phyloP scores from a whole-genome alignment of 2,888 invertebrate genomes.

The Rhagonycha lutea region DNA sequence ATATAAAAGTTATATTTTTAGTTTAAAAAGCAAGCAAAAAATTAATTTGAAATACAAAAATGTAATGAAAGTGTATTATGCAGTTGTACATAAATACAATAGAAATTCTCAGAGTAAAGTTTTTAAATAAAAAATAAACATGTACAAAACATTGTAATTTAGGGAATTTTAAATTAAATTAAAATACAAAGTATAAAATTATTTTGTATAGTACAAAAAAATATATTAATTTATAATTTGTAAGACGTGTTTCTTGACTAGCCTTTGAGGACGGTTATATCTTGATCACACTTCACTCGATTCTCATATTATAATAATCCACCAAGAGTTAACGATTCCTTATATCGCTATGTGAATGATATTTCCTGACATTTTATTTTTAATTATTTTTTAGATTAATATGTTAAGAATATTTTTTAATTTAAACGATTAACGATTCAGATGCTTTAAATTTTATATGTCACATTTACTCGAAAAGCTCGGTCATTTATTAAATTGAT shows the following conservation, averaged over 20 bases:
- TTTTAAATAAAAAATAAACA: neutral
- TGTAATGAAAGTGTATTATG: neutral
- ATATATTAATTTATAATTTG: neutral
- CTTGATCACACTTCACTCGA: constrained; percentile 12
- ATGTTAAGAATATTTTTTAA: constrained; percentile 1
- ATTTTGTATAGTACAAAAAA: neutral
- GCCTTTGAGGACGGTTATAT: constrained; percentile 8
- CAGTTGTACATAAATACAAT: neutral
- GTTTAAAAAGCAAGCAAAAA: neutral
- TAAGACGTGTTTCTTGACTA: neutral
- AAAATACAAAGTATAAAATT: neutral
- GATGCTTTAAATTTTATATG: neutral
- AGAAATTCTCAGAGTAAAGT: neutral
- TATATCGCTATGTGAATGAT: neutral
- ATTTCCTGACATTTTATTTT: constrained; percentile 6
- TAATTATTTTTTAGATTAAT: neutral
- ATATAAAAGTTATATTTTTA: neutral
- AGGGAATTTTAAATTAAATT: neutral
- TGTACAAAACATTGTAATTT: neutral
- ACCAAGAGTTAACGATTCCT: constrained; percentile 1
- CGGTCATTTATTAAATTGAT: neutral
- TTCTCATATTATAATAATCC: neutral
- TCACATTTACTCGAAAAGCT: neutral
- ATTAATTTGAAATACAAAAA: neutral
- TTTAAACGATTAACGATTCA: neutral